Conservation (phyloP, 2,888 invertebrate species). For the Liopterus haemorrhoidalis region DNA sequence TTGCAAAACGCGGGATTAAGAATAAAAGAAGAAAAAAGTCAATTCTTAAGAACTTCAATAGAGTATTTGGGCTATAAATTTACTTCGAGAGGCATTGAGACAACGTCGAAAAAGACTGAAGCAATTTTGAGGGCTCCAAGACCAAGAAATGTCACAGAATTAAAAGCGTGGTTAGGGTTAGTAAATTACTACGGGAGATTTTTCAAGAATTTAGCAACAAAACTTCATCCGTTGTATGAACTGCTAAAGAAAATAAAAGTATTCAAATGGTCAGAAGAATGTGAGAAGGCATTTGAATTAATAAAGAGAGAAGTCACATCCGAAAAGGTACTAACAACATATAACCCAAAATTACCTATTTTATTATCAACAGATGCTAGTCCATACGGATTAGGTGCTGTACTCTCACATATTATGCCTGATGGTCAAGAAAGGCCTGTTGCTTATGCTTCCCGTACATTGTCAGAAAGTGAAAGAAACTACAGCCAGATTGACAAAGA, state of each 20-base stretch:
- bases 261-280: constrained; percentile 21
- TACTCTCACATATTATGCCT: constrained; percentile 21
- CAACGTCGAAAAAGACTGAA: constrained; percentile 18
- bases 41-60: constrained; percentile 10
- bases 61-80: constrained; percentile 25
- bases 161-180: constrained; percentile 23
- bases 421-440: constrained; percentile 15
- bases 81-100: constrained; percentile 14
- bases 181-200: constrained; percentile 23
- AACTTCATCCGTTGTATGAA: constrained; percentile 20
- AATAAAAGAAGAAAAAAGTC: constrained; percentile 20
- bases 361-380: constrained; percentile 27
- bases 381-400: constrained; percentile 24
- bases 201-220: constrained; percentile 25
- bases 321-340: constrained; percentile 26
- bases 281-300: constrained; percentile 13
- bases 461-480: constrained; percentile 29
- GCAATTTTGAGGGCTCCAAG: constrained; percentile 27
- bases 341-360: constrained; percentile 15
- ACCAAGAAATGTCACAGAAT: constrained; percentile 16
- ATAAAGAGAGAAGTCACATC: constrained; percentile 22
- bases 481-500: constrained; percentile 29
- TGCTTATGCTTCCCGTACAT: constrained; percentile 24
- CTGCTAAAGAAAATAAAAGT: constrained; percentile 17
- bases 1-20: constrained; percentile 14